Conservation (phyloP, 2,797 vertebrate genomes). For the Sebastes oblongus region DNA sequence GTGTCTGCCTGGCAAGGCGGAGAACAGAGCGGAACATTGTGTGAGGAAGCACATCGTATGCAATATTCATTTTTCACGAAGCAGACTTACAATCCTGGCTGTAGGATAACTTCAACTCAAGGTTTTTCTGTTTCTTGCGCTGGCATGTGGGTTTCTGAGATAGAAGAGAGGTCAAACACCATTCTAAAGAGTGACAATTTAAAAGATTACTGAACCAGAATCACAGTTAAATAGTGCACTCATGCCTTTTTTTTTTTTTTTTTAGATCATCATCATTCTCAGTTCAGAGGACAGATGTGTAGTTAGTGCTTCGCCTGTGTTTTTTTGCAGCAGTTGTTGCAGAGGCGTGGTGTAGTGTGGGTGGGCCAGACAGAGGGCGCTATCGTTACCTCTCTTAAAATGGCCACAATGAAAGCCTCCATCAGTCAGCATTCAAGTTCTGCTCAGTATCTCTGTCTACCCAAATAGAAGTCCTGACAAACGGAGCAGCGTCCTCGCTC, state of each 20-base stretch:
- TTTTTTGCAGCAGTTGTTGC: conserved; percentile 17
- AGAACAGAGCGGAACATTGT: conserved; percentile 39
- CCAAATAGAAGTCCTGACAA: conserved; percentile 43
- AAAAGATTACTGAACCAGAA: conserved; percentile 11
- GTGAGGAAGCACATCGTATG: conserved; percentile 32
- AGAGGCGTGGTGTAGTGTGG: conserved; percentile 6
- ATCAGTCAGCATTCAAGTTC: conserved; percentile 56
- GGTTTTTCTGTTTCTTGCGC: not conserved
- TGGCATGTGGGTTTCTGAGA: conserved; percentile 16
- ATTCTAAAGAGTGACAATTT: conserved; percentile 30
- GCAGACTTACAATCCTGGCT: conserved; percentile 4
- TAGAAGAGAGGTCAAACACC: conserved; percentile 19
- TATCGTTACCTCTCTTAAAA: conserved; percentile 37
- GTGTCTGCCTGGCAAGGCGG: conserved; percentile 65
- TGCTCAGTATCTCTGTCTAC: conserved; percentile 41
- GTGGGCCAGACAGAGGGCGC: conserved; percentile 23
- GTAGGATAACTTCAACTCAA: conserved; percentile 21
- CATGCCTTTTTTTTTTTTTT: not conserved
- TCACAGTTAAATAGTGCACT: not conserved
- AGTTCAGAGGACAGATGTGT: conserved; percentile 3
- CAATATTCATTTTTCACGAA: conserved; percentile 46
- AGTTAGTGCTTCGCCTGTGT: conserved; percentile 7
- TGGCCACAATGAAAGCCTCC: conserved; percentile 47
- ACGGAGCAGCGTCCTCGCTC: conserved; percentile 23
- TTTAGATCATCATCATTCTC: conserved; percentile 1